phyloP scores from a whole-genome alignment of 2,113 vertebrate species.

The Eidolon helvum region DNA sequence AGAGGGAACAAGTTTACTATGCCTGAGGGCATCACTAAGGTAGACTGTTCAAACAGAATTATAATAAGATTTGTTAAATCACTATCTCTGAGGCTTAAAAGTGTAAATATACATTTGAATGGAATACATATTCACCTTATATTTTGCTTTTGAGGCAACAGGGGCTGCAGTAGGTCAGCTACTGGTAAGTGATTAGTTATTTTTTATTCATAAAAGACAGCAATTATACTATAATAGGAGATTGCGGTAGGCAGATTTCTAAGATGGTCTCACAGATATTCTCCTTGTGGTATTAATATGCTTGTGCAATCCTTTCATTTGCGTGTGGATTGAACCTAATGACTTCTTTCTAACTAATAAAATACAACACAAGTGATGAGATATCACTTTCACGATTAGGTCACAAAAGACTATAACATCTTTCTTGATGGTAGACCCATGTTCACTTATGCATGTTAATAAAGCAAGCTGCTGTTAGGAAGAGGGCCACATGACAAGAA shows the following conservation, averaged over 20 bases:
- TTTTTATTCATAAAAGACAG: neutral
- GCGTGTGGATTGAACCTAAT: neutral
- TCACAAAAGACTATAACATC: neutral
- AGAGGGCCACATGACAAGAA: neutral
- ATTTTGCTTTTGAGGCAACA: neutral
- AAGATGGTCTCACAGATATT: accelerated
- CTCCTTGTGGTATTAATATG: neutral
- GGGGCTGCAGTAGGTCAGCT: neutral
- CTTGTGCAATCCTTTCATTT: neutral
- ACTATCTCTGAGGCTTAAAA: neutral
- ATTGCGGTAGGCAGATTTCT: neutral
- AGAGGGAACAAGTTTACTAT: neutral
- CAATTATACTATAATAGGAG: neutral
- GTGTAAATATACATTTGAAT: neutral
- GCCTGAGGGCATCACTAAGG: neutral
- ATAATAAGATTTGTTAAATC: neutral
- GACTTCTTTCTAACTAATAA: neutral
- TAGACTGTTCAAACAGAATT: neutral
- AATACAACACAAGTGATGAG: neutral
- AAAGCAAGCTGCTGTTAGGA: neutral
- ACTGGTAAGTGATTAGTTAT: neutral
- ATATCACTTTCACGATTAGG: neutral
- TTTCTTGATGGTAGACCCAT: neutral
- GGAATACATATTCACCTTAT: neutral
- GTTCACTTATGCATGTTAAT: neutral